Evolutionary conservation across 1,140 invertebrate species (phyloP).

Genomic region (Drosophila melanica): DNA sequence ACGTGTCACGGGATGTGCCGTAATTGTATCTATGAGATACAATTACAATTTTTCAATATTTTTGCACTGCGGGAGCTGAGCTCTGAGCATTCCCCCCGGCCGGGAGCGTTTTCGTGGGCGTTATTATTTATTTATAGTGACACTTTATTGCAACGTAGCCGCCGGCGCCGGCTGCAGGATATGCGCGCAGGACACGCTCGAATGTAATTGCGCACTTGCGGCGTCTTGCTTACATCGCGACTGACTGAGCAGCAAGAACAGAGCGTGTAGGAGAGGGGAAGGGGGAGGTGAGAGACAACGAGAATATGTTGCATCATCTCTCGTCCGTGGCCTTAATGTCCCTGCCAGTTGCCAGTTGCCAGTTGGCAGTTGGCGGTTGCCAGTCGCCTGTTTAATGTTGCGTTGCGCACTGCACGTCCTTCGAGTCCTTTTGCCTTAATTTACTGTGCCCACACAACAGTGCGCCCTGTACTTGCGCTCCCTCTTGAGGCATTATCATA

Average conservation of each 20-base stretch:
- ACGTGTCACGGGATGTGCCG: constrained; percentile 63
- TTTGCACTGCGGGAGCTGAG: constrained; percentile 50
- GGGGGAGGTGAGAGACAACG: constrained; percentile 33
- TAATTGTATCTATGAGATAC: constrained; percentile 82
- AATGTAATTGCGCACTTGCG: constrained; percentile 79
- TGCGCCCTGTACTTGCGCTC: constrained; percentile 21
- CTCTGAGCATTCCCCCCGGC: background rate
- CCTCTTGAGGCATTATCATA: constrained; percentile 67
- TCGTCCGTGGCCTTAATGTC: constrained; percentile 73
- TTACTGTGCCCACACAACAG: constrained; percentile 66
- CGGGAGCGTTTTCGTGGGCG: constrained; percentile 63
- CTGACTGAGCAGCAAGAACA: background rate
- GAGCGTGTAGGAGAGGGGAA: too few relatives aligned
- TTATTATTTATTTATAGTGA: constrained; percentile 83
- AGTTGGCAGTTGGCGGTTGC: constrained; percentile 54
- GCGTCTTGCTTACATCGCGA: constrained; percentile 56
- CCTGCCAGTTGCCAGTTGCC: constrained; percentile 52
- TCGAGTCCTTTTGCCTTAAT: constrained; percentile 63
- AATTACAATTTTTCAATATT: constrained; percentile 83
- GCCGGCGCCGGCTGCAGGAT: constrained; percentile 68
- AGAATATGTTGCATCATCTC: constrained; percentile 79
- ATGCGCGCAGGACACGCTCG: constrained; percentile 68
- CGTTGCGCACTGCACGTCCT: constrained; percentile 76
- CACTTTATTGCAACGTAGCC: constrained; percentile 72
- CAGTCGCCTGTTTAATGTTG: constrained; percentile 78